Evolutionary conservation across 2,888 invertebrate genomes (phyloP), one percentile per base, ranked within the genome.

Genomic region (Parthenolecanium corni): DNA sequence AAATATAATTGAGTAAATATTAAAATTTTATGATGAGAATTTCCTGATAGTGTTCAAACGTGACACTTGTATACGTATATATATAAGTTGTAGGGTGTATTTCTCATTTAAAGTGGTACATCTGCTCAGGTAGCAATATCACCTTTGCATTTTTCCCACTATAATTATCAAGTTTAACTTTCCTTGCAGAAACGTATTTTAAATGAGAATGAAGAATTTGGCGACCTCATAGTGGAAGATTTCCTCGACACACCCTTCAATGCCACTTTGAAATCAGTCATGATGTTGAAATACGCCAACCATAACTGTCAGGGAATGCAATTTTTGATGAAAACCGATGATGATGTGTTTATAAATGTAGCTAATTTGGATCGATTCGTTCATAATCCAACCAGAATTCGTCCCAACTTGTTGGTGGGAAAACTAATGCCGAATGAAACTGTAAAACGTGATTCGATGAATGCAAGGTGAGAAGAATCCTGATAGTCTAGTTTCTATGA

Each of bases 231-330:
- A 57, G 88, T 90, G 73, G 89, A 89, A 71, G 82, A 81, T 47
- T 91, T 91, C 71, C 73, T 84, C 42, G 91, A 91, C 72, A 83
- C 86, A 0, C 90, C 91, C 71, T 86, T 89, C 72, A 91, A 91
- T 78, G 77, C 90, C 67, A 91, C 90, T 0, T 71, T 91, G 24
- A 91, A 91, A 72, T 86, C 89, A 51, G 82, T 89, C 12, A 84
- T 88, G 82, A 82, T 90, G 78, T 72, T 91, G 64, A 90, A 90
- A 71, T 85, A 89, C 84, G 82, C 86, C 21, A 82, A 79, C 5
- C 79, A 78, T 42, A 80, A 82, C 69, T 90, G 90, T 66, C 70
- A 70, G 21, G 69, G 71, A 38, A 80, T 80, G 0, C 79, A 80
- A 49, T 90, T 82, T 75, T 77, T 90, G 21, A 78, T 91, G 73